A percentile compares a stretch with the other conserved stretches of the same genome.
phyloP scores from a whole-genome alignment of 2,888 invertebrate species.

The Myathropa florea region DNA sequence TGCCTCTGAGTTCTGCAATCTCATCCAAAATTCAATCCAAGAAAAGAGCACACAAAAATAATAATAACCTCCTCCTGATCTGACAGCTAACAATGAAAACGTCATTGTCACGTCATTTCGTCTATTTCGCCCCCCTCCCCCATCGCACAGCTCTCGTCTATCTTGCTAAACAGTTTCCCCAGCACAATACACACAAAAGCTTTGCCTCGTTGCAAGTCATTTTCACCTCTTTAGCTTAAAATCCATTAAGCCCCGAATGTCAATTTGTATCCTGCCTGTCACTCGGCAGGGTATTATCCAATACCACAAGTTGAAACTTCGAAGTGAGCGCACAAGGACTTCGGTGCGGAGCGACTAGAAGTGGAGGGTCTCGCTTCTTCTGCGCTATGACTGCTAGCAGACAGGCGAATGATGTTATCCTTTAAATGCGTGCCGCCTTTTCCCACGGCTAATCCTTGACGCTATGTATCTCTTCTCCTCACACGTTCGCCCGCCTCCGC shows the following conservation, averaged over 20 bases:
- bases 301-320: constrained; percentile 22
- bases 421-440: not conserved
- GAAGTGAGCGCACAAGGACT: not conserved
- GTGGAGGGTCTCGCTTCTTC: not conserved
- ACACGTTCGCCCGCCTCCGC: not conserved
- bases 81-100: not conserved
- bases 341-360: not conserved
- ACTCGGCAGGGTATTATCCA: constrained; percentile 35
- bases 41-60: not conserved
- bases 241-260: constrained; percentile 51
- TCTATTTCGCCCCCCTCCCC: not conserved
- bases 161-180: not conserved
- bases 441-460: constrained; percentile 6
- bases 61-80: not conserved
- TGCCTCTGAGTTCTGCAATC: not conserved
- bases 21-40: not conserved
- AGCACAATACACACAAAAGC: no score
- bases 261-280: constrained; percentile 54
- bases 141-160: not conserved
- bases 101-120: not conserved
- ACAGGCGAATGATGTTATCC: constrained; percentile 40
- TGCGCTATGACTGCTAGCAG: constrained; percentile 32
- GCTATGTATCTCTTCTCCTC: not conserved
- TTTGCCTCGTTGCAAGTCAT: constrained; percentile 28
- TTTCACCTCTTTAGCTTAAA: constrained; percentile 47